Base-by-base conservation (phyloP, 2,113 vertebrate species). In the Heterocephalus glaber region DNA sequence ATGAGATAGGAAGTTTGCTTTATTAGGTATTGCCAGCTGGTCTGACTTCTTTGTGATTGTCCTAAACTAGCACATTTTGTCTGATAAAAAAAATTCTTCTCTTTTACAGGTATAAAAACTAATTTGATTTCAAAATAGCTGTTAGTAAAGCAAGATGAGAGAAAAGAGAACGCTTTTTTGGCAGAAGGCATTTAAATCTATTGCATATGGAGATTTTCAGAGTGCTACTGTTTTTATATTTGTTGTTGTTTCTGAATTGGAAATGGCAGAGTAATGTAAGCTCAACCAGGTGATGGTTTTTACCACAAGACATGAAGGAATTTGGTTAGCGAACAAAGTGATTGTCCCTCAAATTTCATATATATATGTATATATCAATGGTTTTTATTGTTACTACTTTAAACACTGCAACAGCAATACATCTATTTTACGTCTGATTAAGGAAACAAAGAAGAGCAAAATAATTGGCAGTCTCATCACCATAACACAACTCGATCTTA, bases 71-170 rank as follows among this genome's bases (percentile, higher is more conserved):
- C 83, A 98, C 90, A 96, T 98, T 97, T 72, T 96, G 93, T 70
- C 92, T 98, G 90, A 97, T 96, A 97, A 96, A 98, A 96, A 98
- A 98, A 96, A 98, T 30, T 81, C 90, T 90, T 98, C 86, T 96
- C 97, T 97, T 97, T 97, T 98, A 89, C 98, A 98, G 92, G 94
- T 98, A 61, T 95, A 97, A 98, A 96, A 98, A 95, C 96, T 98
- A 95, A 92, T 98, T 97, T 98, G 95, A 96, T 97, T 97, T 97
- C 96, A 98, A 97, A 98, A 96, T 98, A 96, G 92, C 97, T 98
- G 98, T 97, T 97, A 97, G 96, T 98, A 97, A 98, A 98, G 94
- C 93, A 89, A 98, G 96, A 96, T 76, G 77, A 97, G 93, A 94
- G 96, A 30, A 97, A 72, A 93, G 96, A 90, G 93, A 96, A 87